These are phyloP conservation scores for Mystacides longicornis DNA, from an alignment of 2,888 invertebrate genomes.

Conservation along the genomic window DNA sequence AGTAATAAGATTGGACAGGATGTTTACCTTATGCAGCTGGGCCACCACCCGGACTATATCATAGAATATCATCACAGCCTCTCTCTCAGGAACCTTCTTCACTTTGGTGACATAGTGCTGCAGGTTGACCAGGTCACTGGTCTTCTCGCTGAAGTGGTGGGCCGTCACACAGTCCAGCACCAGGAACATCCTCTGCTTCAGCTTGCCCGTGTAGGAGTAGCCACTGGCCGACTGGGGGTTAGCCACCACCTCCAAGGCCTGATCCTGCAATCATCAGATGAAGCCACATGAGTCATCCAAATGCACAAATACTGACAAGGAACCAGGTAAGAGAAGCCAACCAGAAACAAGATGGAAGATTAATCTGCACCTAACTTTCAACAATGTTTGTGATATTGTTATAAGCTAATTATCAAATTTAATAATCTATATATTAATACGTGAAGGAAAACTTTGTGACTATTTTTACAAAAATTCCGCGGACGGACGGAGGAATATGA, in stretches of 20 bases:
- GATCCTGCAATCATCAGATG: constrained; percentile 48
- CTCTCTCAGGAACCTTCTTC: constrained; percentile 65
- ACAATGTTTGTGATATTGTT: too few relatives aligned
- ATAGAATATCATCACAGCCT: constrained; percentile 65
- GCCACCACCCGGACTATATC: constrained; percentile 68
- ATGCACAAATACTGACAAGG: too few relatives aligned
- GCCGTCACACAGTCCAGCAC: constrained; percentile 66
- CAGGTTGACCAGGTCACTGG: constrained; percentile 55
- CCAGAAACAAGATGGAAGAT: too few relatives aligned
- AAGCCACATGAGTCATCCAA: too few relatives aligned
- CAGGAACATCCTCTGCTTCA: constrained; percentile 56
- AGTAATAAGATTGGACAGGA: too few relatives aligned
- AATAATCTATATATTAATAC: too few relatives aligned
- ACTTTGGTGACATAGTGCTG: constrained; percentile 72
- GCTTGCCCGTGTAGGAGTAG: constrained; percentile 50
- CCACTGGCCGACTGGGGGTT: constrained; percentile 39
- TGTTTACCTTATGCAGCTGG: constrained; percentile 59
- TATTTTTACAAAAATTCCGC: too few relatives aligned
- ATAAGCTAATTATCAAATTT: too few relatives aligned
- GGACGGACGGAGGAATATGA: too few relatives aligned
- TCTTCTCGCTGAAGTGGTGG: constrained; percentile 54
- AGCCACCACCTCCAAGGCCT: constrained; percentile 57
- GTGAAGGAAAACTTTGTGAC: too few relatives aligned
- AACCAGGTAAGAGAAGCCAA: too few relatives aligned
- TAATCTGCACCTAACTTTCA: too few relatives aligned